These are phyloP conservation scores for Parnassius apollo DNA, from an alignment of 2,888 invertebrate species.

Conservation along the genomic window DNA sequence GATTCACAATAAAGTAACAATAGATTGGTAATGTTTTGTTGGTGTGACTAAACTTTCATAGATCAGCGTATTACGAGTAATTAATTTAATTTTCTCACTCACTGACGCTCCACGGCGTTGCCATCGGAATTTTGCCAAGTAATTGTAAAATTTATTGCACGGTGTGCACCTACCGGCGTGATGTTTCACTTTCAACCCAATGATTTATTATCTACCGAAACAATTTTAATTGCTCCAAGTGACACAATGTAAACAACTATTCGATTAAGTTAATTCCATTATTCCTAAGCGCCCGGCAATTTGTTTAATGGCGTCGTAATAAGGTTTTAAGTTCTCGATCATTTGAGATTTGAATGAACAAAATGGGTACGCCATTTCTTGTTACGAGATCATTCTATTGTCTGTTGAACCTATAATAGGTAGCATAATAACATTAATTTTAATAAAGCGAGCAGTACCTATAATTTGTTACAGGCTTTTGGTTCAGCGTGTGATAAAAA, in stretches of 20 bases:
- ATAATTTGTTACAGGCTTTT: no score
- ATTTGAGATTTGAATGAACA: conserved; percentile 16
- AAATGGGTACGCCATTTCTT: conserved; percentile 3
- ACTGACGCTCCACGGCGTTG: conserved; percentile 51
- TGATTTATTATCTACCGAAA: conserved; percentile 77
- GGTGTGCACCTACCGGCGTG: conserved; percentile 72
- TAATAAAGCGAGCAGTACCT: not conserved
- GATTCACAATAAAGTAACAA: not conserved
- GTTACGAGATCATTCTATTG: not conserved
- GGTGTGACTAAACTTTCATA: conserved; percentile 26
- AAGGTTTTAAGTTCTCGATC: conserved; percentile 32
- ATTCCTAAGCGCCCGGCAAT: conserved; percentile 59
- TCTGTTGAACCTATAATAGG: not conserved
- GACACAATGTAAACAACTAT: conserved; percentile 81
- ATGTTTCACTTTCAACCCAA: conserved; percentile 78
- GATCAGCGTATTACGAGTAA: conserved; percentile 44
- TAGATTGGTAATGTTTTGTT: conserved; percentile 18
- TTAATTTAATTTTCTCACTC: conserved; percentile 72
- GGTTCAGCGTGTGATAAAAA: no score
- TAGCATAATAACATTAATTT: not conserved
- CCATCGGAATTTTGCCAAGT: conserved; percentile 67
- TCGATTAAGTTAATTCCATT: conserved; percentile 80
- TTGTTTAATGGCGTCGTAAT: conserved; percentile 67
- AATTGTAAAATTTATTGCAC: conserved; percentile 80
- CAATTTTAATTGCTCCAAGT: conserved; percentile 80